Evolutionary conservation across 2,888 invertebrate genomes (phyloP), one percentile per base, ranked within the genome.

Genomic region (Drosophila antonietae): DNA sequence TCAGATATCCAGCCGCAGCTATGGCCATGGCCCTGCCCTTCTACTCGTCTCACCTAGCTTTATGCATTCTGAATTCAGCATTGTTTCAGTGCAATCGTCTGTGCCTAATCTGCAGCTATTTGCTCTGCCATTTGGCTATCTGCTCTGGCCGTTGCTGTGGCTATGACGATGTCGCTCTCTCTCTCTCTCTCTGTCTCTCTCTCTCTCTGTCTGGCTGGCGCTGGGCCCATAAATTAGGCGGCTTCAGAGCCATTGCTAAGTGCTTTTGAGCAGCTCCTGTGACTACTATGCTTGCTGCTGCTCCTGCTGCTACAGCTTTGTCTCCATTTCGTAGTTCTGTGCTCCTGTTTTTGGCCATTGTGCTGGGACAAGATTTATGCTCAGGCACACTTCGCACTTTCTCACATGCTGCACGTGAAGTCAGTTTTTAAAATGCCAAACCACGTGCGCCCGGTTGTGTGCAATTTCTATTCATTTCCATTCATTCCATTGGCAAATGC

Each of bases 21-120:
- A 39, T 44, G n/a, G 39, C n/a, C 31, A 28, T 31, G 44, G 20
- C 46, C 35, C 8, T 39, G 3, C 37, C 9, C n/a, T 9, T 9
- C 9, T 9, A 9, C n/a, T 37, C 37, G 28, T 37, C 3, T 6
- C 55, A 23, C 39, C 55, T 55, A 10, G 39, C 39, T 28, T 41
- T 41, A 41, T 41, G 31, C 18, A 9, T 33, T 62, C 35, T 78
- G 79, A 55, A 65, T 65, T 65, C 9, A 56, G 78, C 88, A 80
- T 85, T 85, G 86, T 86, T 86, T 81, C 86, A 75, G 80, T 83
- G 83, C 83, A 89, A 88, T 89, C 75, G 89, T 82, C 90, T 88
- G 90, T 88, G 83, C 69, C 83, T 89, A 86, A 86, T 89, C 86
- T 80, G 52, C 67, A 68, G 72, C 73, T 78, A 81, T 87, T 89